Base-by-base conservation (phyloP, 2,797 vertebrate genomes). In the Cichlasoma orientale region DNA sequence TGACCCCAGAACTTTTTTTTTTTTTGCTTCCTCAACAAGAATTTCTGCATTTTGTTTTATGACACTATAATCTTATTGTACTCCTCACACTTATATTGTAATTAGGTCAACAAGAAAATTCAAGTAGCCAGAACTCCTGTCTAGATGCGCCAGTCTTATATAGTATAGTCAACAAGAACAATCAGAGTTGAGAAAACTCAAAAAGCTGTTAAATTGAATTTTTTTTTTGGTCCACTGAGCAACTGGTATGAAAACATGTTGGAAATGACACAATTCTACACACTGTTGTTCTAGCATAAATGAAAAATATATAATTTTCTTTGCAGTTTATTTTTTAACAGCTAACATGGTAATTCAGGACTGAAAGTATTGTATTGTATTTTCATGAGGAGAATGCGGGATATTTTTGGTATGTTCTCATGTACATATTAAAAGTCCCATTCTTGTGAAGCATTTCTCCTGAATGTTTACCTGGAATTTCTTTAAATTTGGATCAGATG, bases 321-420 rank as follows among this genome's bases (percentile, higher is more conserved):
- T 18, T 58, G n/a, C 36, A 25, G 5, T 0, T 0, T 23, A 8
- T 21, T 59, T 61, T 44, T 21, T 63, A 63, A 16, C 14, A 10
- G 14, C 36, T 63, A 25, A 18, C 36, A 25, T 63, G 7, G 9
- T 63, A n/a, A 63, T 18, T 23, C 59, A 63, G 21, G 41, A 63
- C 36, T 25, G 59, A 44, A 44, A 25, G 21, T 44, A 25, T 18
- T 44, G 21, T 44, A 25, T 18, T 44, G 21, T 38, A 63, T 63
- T 14, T 21, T 44, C 16, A 44, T 44, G 36, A 44, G 14, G 8
- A 63, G 36, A 63, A 44, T 0, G 23, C 36, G 10, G 36, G 44
- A 4, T 1, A 63, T 11, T 23, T 63, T 63, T 44, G 16, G 58
- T 36, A 41, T 41, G 36, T 44, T 44, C 13, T 25, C 2, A 8